These are phyloP conservation scores for Drosophila multiciliata DNA, from an alignment of 2,888 invertebrate genomes.

Conservation along the genomic window DNA sequence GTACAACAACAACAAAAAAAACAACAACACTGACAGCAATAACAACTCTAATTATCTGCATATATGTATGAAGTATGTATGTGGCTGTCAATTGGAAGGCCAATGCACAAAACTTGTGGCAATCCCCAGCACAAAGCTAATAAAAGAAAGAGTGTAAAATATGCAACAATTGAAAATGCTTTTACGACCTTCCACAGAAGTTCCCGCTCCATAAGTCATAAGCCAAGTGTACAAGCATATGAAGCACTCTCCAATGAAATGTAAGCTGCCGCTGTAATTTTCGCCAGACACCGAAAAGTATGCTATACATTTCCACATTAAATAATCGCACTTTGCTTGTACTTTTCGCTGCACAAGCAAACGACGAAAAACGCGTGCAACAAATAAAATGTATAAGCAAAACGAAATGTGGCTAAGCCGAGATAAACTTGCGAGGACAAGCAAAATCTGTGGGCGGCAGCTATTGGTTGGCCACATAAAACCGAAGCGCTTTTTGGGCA, in stretches of 20 bases:
- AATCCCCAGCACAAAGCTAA: slow-evolving; percentile 57
- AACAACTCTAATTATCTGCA: slow-evolving; percentile 8
- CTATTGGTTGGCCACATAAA: slow-evolving; percentile 12
- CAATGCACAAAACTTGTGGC: slow-evolving; percentile 28
- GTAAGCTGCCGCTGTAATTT: slow-evolving; percentile 44
- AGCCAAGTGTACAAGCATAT: slow-evolving; percentile 20
- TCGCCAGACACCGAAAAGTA: slow-evolving; percentile 57
- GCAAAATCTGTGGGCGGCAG: slow-evolving; percentile 15
- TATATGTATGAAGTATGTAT: neutral
- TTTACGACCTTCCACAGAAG: slow-evolving; percentile 40
- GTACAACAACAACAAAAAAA: slow-evolving; percentile 18
- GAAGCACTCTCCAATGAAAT: slow-evolving; percentile 42
- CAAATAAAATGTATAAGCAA: slow-evolving; percentile 32
- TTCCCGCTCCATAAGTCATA: neutral
- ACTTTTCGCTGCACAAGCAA: slow-evolving; percentile 9
- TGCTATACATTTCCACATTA: slow-evolving; percentile 48
- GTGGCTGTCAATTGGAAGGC: slow-evolving; percentile 29
- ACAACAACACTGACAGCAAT: slow-evolving; percentile 18
- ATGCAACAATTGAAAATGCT: slow-evolving; percentile 74
- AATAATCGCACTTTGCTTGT: slow-evolving; percentile 39
- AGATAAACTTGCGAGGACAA: slow-evolving; percentile 20
- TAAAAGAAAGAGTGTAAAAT: slow-evolving; percentile 67
- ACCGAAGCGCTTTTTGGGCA: slow-evolving; percentile 29
- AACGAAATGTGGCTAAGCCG: neutral
- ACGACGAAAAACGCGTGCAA: slow-evolving; percentile 36